phyloP scores from a whole-genome alignment of 2,113 vertebrate species.

The Onychorhynchus coronatus region DNA sequence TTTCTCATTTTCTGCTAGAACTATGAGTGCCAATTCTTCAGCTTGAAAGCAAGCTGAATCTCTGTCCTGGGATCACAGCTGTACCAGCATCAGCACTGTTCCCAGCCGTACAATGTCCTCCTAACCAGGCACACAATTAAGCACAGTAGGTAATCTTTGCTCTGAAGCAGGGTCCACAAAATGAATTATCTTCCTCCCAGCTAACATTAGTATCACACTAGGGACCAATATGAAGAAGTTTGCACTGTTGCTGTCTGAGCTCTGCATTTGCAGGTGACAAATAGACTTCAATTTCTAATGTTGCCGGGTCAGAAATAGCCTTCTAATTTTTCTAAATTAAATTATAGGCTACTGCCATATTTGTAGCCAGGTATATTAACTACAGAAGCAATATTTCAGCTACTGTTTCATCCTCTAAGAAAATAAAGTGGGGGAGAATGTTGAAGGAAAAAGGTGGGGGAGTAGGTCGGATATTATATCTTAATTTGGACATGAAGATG shows the following conservation, averaged over 20 bases:
- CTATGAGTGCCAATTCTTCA: background rate
- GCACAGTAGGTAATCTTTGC: background rate
- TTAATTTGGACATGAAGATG: background rate
- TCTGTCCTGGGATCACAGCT: background rate
- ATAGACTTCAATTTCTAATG: constrained; percentile 38
- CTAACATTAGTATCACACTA: background rate
- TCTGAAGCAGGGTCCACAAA: background rate
- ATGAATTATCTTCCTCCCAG: constrained; percentile 20
- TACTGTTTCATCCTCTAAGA: background rate
- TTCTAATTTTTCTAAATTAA: constrained; percentile 51
- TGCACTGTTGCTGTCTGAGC: background rate
- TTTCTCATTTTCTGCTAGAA: background rate
- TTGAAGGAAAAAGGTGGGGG: background rate
- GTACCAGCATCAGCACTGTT: background rate
- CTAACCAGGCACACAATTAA: constrained; percentile 7
- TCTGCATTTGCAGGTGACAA: constrained; percentile 42
- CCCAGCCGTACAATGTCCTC: background rate
- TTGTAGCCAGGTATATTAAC: background rate
- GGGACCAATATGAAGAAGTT: background rate
- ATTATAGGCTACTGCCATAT: background rate
- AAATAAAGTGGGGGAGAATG: background rate
- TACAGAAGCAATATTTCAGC: constrained; percentile 1
- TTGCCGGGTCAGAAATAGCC: constrained; percentile 6
- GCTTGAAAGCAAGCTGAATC: background rate
- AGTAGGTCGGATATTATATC: background rate